Evolutionary conservation across 2,797 vertebrate species (phyloP).

Genomic region (Semotilus atromaculatus): DNA sequence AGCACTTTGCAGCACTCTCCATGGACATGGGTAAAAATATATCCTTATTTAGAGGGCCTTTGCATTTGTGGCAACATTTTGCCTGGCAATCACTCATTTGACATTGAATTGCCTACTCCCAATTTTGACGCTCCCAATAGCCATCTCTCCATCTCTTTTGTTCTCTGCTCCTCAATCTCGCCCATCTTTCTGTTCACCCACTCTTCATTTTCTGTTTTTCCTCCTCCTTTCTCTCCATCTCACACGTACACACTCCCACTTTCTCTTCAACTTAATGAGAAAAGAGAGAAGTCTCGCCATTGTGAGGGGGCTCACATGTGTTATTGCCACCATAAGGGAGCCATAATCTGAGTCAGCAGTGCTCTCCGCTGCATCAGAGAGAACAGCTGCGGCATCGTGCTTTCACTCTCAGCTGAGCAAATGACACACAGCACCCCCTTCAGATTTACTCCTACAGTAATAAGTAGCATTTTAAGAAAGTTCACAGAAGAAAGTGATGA

Average conservation of each 20-base stretch:
- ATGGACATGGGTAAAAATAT: slow-evolving; percentile 45
- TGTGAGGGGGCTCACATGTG: slow-evolving; percentile 36
- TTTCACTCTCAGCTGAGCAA: slow-evolving; percentile 19
- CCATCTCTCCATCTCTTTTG: slow-evolving; percentile 4
- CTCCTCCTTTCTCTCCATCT: slow-evolving; percentile 18
- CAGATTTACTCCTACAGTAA: background rate
- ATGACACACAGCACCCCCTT: background rate
- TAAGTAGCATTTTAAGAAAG: slow-evolving; percentile 19
- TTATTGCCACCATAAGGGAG: slow-evolving; percentile 45
- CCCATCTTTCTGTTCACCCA: slow-evolving; percentile 20
- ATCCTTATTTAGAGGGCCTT: slow-evolving; percentile 45
- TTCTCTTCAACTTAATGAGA: slow-evolving; percentile 40
- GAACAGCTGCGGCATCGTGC: slow-evolving; percentile 40
- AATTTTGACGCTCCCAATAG: background rate
- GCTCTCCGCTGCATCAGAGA: slow-evolving; percentile 36
- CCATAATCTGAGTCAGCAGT: slow-evolving; percentile 52
- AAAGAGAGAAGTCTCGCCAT: slow-evolving; percentile 22
- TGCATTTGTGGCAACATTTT: slow-evolving; percentile 49
- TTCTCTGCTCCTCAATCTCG: background rate
- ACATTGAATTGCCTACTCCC: slow-evolving; percentile 32
- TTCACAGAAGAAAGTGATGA: slow-evolving; percentile 11
- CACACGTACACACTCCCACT: slow-evolving; percentile 25
- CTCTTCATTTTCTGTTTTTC: slow-evolving; percentile 18
- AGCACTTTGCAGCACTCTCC: slow-evolving; percentile 56
- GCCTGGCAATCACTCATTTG: slow-evolving; percentile 49